Percentiles rank a stretch among this genome's conserved stretches.
Evolutionary conservation across 2,888 invertebrate species (phyloP).

Genomic region (Rhagium mordax): DNA sequence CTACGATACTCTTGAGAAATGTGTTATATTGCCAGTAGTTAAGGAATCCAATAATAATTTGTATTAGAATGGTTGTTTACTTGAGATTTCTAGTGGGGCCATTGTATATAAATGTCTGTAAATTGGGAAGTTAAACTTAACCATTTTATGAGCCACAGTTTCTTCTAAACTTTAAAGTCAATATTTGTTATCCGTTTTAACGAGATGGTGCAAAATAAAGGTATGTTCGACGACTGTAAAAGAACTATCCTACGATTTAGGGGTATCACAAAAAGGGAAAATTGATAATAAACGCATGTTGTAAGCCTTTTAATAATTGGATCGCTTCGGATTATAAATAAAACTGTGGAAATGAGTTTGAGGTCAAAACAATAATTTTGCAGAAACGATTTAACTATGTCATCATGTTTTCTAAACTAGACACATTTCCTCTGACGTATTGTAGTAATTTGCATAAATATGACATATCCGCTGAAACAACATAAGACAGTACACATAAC

Average conservation of each 20-base stretch:
- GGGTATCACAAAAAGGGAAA: too few species aligned
- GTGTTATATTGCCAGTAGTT: not conserved
- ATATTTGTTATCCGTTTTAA: constrained; percentile 19
- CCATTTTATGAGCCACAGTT: constrained; percentile 22
- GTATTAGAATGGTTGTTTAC: constrained; percentile 12
- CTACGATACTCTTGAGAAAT: too few species aligned
- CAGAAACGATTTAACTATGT: not conserved
- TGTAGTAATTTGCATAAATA: constrained; percentile 12
- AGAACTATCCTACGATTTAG: not conserved
- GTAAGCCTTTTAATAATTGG: not conserved
- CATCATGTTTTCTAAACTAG: not conserved
- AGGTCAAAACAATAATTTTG: constrained; percentile 26
- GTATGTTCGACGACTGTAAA: not conserved
- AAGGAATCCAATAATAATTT: constrained; percentile 17
- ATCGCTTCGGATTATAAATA: not conserved
- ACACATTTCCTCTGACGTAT: constrained; percentile 7
- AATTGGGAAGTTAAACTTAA: constrained; percentile 38
- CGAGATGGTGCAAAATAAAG: not conserved
- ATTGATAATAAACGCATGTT: too few species aligned
- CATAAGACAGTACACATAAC: not conserved
- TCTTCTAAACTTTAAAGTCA: constrained; percentile 30
- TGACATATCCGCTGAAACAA: not conserved
- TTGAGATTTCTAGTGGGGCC: constrained; percentile 13
- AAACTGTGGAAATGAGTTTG: not conserved
- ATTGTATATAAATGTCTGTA: constrained; percentile 36